Conservation (phyloP, 2,113 vertebrate genomes). For the Condylura cristata region DNA sequence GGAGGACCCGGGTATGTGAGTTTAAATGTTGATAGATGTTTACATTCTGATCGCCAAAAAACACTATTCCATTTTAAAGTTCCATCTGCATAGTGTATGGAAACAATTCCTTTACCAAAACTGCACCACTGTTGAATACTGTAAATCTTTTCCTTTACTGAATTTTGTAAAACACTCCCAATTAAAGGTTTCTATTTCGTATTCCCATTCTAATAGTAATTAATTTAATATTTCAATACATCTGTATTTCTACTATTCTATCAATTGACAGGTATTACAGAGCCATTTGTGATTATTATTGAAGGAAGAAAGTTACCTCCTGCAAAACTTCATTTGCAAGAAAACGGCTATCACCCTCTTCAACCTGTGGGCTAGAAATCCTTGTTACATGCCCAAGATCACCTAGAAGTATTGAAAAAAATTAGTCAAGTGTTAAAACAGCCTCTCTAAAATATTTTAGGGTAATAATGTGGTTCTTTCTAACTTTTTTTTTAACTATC, state of each 20-base stretch:
- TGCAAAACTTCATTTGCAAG: slow-evolving; percentile 98
- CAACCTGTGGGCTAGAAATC: slow-evolving; percentile 96
- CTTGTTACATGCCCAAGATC: slow-evolving; percentile 98
- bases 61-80: not conserved
- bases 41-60: slow-evolving; percentile 25
- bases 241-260: not conserved
- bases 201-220: not conserved
- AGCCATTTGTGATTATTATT: not conserved
- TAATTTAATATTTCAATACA: slow-evolving; percentile 23
- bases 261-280: not conserved
- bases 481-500: not conserved
- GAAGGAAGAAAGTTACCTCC: slow-evolving; percentile 88
- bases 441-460: slow-evolving; percentile 45
- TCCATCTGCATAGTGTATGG: not conserved
- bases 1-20: too few species aligned
- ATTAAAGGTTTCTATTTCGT: not conserved
- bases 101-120: not conserved
- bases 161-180: slow-evolving; percentile 20
- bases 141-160: slow-evolving; percentile 23
- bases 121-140: not conserved
- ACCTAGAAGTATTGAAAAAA: slow-evolving; percentile 85
- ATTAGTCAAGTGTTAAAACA: slow-evolving; percentile 27
- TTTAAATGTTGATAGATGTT: not conserved
- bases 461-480: not conserved
- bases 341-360: slow-evolving; percentile 98